Evolutionary conservation across 2,888 invertebrate species (phyloP), one percentile per base, ranked within the genome.

Genomic region (Lasioglossum vierecki): DNA sequence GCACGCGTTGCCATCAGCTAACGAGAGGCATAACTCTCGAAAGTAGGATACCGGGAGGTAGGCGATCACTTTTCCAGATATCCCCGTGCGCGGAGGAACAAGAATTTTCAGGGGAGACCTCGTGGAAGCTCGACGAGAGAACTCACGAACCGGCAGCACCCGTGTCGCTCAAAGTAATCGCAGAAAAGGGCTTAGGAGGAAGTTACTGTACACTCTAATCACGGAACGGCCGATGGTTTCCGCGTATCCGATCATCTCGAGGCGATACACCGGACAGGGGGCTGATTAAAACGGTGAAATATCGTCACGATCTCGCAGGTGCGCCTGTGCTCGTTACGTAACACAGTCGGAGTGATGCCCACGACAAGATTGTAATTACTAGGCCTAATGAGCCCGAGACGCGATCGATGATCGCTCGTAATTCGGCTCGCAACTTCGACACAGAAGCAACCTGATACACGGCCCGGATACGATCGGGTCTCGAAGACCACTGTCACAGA

Each of bases 281-380:
- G 86, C 76, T 77, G 89, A 91, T 90, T 90, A 91, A 88, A 90
- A 91, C 88, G 87, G 87, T 91, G 89, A 91, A 89, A 91, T 86
- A 90, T 90, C 89, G 81, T 84, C 81, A 79, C 80, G 88, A 88
- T 90, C 88, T 84, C 60, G 78, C 85, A 79, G 85, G 77, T 83
- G 83, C 74, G 83, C 82, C 53, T 46, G 68, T 49, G 35, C 81
- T 84, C 82, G 73, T 88, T 89, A 85, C 81, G 84, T 87, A 91
- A 90, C 78, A 44, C 63, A 76, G 39, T 30, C 82, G 49, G 83
- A 86, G 83, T 82, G 83, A 86, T 76, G 84, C 70, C 71, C 66
- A 77, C 80, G 83, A 91, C 83, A 78, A 85, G 88, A 86, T 84
- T 76, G 89, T 88, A 91, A 91, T 91, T 91, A 91, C 85, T 80